These are phyloP conservation scores for Mormyrops boulengeri DNA, from an alignment of 2,797 vertebrate genomes.

Conservation along the genomic window DNA sequence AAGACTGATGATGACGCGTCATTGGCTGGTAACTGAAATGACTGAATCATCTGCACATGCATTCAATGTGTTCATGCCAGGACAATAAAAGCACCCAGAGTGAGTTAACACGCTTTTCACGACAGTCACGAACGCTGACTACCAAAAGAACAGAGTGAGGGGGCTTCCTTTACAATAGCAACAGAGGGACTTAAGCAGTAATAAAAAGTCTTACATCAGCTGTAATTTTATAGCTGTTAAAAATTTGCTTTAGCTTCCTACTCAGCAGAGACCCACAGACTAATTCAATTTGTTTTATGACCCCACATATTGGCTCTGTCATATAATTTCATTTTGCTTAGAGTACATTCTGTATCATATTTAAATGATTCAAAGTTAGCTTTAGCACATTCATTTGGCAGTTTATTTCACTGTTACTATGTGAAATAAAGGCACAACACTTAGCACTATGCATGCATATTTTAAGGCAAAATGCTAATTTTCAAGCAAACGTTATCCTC, in stretches of 20 bases:
- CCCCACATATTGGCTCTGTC: neutral
- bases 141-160: neutral
- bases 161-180: neutral
- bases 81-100: neutral
- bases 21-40: neutral
- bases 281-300: neutral
- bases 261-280: neutral
- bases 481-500: neutral
- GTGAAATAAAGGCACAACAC: neutral
- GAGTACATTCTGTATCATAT: neutral
- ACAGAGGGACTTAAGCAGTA: neutral
- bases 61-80: neutral
- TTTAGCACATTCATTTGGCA: neutral
- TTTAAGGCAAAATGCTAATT: neutral
- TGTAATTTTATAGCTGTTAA: neutral
- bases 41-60: neutral
- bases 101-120: neutral
- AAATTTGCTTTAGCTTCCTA: neutral
- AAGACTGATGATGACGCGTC: neutral
- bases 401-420: neutral
- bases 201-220: neutral
- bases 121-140: neutral
- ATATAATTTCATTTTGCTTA: neutral
- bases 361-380: neutral
- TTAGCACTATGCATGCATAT: neutral